Conservation (phyloP, 2,888 invertebrate genomes). For the Disparrhopalites patrizii region DNA sequence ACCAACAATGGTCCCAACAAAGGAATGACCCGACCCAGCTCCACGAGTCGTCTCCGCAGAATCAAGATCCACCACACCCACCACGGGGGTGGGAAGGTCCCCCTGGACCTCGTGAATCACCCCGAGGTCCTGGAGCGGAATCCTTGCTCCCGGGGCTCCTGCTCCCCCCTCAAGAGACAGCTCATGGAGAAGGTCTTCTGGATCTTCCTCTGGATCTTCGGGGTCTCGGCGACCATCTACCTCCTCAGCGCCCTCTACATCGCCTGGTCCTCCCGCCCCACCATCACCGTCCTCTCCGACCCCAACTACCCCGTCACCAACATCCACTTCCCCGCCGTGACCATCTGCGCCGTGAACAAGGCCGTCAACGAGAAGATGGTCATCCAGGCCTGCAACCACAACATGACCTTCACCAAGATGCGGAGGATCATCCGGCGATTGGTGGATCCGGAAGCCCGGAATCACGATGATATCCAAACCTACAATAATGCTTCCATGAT, state of each 20-base stretch:
- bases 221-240: slow-evolving; percentile 37
- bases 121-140: too few relatives aligned
- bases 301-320: slow-evolving; percentile 45
- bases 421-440: slow-evolving; percentile 39
- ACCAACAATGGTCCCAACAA: too few relatives aligned
- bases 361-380: slow-evolving; percentile 35
- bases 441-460: slow-evolving; percentile 41
- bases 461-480: slow-evolving; percentile 12
- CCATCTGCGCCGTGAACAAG: slow-evolving; percentile 40
- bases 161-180: too few relatives aligned
- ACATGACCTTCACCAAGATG: slow-evolving; percentile 43
- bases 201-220: slow-evolving; percentile 41
- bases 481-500: slow-evolving; percentile 29
- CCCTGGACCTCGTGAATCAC: too few relatives aligned
- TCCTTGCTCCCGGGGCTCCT: too few relatives aligned
- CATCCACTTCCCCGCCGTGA: slow-evolving; percentile 44
- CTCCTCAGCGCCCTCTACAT: slow-evolving; percentile 44
- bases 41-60: too few relatives aligned
- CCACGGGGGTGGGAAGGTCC: too few relatives aligned
- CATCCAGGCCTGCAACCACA: slow-evolving; percentile 24
- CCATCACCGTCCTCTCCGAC: slow-evolving; percentile 43
- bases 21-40: too few relatives aligned
- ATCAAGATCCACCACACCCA: too few relatives aligned
- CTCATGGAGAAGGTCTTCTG: slow-evolving; percentile 42
- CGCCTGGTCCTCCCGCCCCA: slow-evolving; percentile 43